Evolutionary conservation across 2,113 vertebrate genomes (phyloP).

Genomic region (Pangasianodon gigas): DNA sequence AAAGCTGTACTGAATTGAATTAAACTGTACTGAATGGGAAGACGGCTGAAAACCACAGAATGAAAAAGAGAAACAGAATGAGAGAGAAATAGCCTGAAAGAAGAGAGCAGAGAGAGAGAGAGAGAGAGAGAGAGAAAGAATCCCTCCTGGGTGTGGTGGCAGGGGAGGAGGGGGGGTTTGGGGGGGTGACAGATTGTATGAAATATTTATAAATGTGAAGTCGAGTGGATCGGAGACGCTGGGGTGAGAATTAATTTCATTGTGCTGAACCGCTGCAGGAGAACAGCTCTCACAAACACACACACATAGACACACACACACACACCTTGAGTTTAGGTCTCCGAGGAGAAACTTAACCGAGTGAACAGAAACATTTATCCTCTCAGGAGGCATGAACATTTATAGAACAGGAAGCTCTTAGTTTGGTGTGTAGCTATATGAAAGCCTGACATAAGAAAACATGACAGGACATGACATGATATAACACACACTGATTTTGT

Average conservation of each 20-base stretch:
- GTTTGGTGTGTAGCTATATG: background rate
- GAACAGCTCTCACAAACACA: background rate
- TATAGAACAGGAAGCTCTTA: slow-evolving; percentile 24
- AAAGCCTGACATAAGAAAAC: background rate
- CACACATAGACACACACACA: slow-evolving; percentile 1
- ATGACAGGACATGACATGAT: background rate
- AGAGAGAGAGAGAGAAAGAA: slow-evolving; percentile 26
- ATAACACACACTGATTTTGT: background rate
- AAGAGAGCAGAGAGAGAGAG: slow-evolving; percentile 16
- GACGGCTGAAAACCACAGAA: background rate
- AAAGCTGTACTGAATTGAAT: background rate
- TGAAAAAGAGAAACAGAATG: background rate
- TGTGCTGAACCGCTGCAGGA: slow-evolving; percentile 33
- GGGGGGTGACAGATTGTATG: slow-evolving; percentile 29
- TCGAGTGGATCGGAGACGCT: slow-evolving; percentile 46
- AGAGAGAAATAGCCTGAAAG: background rate
- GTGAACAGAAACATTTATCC: slow-evolving; percentile 22
- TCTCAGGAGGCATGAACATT: slow-evolving; percentile 11
- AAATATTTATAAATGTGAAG: slow-evolving; percentile 57
- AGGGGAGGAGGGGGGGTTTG: no score
- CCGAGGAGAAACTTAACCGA: slow-evolving; percentile 13
- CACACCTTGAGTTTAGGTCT: background rate
- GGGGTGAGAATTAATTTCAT: slow-evolving; percentile 51
- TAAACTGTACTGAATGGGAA: background rate
- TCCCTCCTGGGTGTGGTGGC: background rate